Percentiles rank a stretch among this genome's conserved stretches.
phyloP scores from a whole-genome alignment of 2,888 invertebrate genomes.

The Sympetrum striolatum region DNA sequence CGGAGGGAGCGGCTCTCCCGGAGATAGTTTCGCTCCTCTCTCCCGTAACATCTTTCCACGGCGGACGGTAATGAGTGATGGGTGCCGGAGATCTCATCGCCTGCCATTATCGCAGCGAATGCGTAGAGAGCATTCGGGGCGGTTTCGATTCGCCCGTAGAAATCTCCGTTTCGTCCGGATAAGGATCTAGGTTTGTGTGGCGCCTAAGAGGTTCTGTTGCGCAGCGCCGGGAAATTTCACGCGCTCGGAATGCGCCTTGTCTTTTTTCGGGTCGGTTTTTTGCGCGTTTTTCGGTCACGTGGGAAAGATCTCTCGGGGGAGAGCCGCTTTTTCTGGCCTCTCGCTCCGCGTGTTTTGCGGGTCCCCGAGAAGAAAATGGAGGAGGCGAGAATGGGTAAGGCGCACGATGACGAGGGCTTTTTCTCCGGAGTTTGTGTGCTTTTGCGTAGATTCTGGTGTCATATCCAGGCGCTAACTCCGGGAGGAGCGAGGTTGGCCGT shows the following conservation, averaged over 20 bases:
- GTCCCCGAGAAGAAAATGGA: not conserved
- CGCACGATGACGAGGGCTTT: not conserved
- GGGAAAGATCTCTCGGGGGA: not conserved
- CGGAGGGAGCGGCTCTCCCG: not conserved
- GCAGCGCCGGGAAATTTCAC: constrained; percentile 29
- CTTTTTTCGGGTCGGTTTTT: not conserved
- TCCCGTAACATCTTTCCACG: not conserved
- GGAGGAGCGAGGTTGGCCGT: not conserved
- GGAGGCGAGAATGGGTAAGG: not conserved
- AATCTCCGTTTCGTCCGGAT: constrained; percentile 32
- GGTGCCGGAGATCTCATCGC: constrained; percentile 27
- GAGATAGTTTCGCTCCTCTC: not conserved
- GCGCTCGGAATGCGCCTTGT: not conserved
- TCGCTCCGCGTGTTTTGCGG: not conserved
- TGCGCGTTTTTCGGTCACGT: not conserved
- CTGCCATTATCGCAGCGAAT: constrained; percentile 20
- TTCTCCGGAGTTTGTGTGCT: not conserved
- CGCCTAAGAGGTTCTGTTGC: constrained; percentile 30
- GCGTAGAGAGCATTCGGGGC: not conserved
- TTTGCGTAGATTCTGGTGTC: not conserved
- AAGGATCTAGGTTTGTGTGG: constrained; percentile 39
- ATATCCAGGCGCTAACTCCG: not conserved
- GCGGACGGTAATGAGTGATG: constrained; percentile 24
- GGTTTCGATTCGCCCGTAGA: constrained; percentile 9
- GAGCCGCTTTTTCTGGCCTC: not conserved